Percentiles rank a stretch among this genome's conserved stretches.
These are phyloP conservation scores for Toxotes chatareus DNA, from an alignment of 2,113 vertebrate species.

Conservation along the genomic window DNA sequence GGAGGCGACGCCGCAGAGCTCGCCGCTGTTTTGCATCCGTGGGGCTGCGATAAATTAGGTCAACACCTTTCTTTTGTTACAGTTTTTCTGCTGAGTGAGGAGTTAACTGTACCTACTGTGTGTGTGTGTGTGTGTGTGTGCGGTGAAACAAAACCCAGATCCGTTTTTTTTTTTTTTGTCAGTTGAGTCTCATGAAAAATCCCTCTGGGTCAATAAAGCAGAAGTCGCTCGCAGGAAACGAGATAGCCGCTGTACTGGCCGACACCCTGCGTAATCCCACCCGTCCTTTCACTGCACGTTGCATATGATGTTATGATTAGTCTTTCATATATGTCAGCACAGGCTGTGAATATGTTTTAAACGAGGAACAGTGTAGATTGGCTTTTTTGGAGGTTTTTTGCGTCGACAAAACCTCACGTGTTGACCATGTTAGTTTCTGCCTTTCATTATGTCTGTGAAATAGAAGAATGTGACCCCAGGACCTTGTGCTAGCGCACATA, in stretches of 20 bases:
- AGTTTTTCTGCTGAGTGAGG: conserved; percentile 17
- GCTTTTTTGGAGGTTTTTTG: neutral
- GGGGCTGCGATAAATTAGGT: conserved; percentile 15
- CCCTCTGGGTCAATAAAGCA: conserved; percentile 12
- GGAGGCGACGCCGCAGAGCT: conserved; percentile 30
- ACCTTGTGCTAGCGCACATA: neutral
- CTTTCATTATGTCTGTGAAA: conserved; percentile 13
- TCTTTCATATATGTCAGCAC: neutral
- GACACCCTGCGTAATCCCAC: conserved; percentile 18
- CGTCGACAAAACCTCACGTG: neutral
- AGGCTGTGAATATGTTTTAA: neutral
- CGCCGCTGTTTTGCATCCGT: neutral
- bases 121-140: neutral
- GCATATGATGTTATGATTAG: neutral
- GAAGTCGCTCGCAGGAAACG: conserved; percentile 21
- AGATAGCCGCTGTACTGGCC: neutral
- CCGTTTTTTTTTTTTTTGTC: neutral
- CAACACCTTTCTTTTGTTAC: conserved; percentile 3
- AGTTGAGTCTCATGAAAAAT: conserved; percentile 27
- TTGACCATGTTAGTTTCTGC: neutral
- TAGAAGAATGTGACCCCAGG: conserved; percentile 26
- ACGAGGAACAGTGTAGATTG: neutral
- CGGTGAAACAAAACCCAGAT: conserved; percentile 19
- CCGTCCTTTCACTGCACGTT: neutral
- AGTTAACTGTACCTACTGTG: conserved; percentile 7